phyloP scores from a whole-genome alignment of 2,888 invertebrate species.

The Ectemnius lituratus region DNA sequence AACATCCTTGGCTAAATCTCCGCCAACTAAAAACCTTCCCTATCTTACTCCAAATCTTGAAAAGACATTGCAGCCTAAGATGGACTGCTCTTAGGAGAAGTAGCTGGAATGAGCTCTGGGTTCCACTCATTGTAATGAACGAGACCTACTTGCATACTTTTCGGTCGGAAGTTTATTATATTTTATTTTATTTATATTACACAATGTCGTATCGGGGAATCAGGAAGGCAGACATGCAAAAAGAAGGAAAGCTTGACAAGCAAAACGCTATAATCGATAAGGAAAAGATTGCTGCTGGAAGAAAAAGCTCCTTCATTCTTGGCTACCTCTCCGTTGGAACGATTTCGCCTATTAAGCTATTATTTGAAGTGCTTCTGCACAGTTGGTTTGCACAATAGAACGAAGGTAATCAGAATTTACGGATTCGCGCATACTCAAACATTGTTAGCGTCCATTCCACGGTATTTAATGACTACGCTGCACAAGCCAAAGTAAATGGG shows the following conservation, averaged over 20 bases:
- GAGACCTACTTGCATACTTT: too few species aligned
- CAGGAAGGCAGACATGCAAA: not conserved
- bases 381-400: slow-evolving; percentile 2
- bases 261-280: not conserved
- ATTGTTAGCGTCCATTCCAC: slow-evolving; percentile 7
- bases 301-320: slow-evolving; percentile 5
- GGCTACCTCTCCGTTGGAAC: not conserved
- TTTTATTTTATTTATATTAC: too few species aligned
- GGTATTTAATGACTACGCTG: not conserved
- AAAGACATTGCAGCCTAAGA: too few species aligned
- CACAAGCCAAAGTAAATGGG: not conserved
- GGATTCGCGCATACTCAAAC: slow-evolving; percentile 1
- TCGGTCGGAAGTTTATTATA: too few species aligned
- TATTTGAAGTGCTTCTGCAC: slow-evolving; percentile 7
- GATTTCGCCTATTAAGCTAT: slow-evolving; percentile 13
- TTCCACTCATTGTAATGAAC: too few species aligned
- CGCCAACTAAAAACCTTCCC: too few species aligned
- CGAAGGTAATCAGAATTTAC: slow-evolving; percentile 6
- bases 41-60: too few species aligned
- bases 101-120: too few species aligned
- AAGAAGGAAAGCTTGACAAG: not conserved
- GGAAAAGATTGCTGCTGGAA: not conserved
- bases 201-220: too few species aligned
- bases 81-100: too few species aligned
- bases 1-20: not conserved